Percentiles rank a stretch among this genome's conserved stretches.
Conservation (phyloP, 2,113 vertebrate genomes). For the Peucedramus taeniatus region DNA sequence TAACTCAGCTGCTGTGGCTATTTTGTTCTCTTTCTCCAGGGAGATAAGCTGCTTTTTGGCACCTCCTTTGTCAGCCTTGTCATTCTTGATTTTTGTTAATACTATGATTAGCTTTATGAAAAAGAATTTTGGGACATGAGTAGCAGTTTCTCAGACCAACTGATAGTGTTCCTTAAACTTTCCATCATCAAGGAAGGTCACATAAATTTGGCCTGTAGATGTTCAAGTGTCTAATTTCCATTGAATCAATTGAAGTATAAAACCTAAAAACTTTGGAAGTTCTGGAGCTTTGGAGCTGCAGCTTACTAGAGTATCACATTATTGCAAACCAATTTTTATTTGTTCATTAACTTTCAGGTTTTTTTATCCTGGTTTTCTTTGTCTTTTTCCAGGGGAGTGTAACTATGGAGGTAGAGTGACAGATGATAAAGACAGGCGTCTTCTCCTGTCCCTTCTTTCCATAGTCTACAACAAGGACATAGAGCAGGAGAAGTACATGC, state of each 20-base stretch:
- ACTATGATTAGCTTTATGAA: background rate
- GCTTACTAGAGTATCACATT: background rate
- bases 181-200: background rate
- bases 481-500: slow-evolving; percentile 75
- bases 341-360: background rate
- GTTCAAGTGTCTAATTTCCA: background rate
- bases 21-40: background rate
- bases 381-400: slow-evolving; percentile 81
- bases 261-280: background rate
- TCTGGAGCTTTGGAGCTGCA: background rate
- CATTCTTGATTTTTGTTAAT: background rate
- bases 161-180: background rate
- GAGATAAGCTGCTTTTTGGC: background rate
- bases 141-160: background rate
- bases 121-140: background rate
- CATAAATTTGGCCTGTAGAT: background rate
- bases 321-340: background rate
- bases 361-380: background rate
- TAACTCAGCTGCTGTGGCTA: background rate
- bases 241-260: background rate
- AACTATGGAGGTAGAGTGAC: slow-evolving; percentile 95
- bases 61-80: background rate
- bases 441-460: slow-evolving; percentile 88
- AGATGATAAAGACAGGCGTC: slow-evolving; percentile 91
- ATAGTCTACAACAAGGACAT: slow-evolving; percentile 83